Evolutionary conservation across 1,140 invertebrate genomes (phyloP), one percentile per base, ranked within the genome.

Genomic region (Drosophila rufa): DNA sequence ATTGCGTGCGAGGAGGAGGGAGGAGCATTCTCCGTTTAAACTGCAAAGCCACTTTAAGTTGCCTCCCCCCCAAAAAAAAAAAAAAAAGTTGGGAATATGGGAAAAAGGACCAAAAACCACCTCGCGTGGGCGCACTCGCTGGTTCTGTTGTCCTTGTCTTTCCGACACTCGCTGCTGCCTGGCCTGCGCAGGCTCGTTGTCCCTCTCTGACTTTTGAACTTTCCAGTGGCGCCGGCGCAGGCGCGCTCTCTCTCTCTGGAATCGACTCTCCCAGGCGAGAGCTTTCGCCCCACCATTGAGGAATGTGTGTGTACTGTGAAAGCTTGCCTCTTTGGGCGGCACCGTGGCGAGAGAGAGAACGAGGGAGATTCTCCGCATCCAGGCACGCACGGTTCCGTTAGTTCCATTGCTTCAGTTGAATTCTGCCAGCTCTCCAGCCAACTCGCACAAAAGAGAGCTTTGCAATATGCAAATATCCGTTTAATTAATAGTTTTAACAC

Each of bases 301-400:
- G 56, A 82, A 74, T 80, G 68, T 85, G 80, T 80, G 80, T 74
- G 69, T 80, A 89, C 75, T 70, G 51, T 40, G 56, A 65, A 65
- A 65, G 62, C 62, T 65, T 14, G 55, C 40, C 62, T 79, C 68
- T 73, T 77, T 83, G 84, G 85, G 85, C 85, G 85, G 86, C 79
- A 85, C 85, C 84, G 70, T 71, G 70, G 30, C 43, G 36, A 56
- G 40, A 53, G 42, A 59, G 45, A 55, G 27, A 25, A 33, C 50
- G 40, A 8, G 33, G 45, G 22, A 58, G 47, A 33, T 22, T 38
- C 30, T 43, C 14, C 22, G 25, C 45, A 73, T 73, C 70, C 70
- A 74, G 68, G 55, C 70, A 73, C 67, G 70, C 53, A 58, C 43
- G 46, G 67, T 73, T 73, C 53, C 36, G 45, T 59, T 45, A 60